phyloP scores from a whole-genome alignment of 1,140 invertebrate species.

The Antheraea pernyi region DNA sequence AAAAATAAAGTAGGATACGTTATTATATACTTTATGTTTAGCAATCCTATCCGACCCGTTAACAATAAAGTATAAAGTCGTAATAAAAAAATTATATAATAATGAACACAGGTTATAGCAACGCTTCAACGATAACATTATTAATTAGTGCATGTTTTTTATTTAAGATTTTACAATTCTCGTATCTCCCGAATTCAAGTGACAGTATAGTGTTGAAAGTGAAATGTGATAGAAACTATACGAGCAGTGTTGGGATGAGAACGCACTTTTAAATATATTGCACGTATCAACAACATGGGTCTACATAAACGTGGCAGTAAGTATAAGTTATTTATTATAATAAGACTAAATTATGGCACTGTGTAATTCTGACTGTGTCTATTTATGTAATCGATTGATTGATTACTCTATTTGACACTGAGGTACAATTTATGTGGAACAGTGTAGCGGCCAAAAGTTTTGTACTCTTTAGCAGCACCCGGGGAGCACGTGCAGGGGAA shows the following conservation, averaged over 20 bases:
- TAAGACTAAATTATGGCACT: too few species aligned
- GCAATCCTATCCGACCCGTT: not conserved
- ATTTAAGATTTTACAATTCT: not conserved
- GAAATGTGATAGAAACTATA: not conserved
- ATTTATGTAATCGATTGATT: too few species aligned
- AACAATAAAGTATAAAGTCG: not conserved
- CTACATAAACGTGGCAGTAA: conserved; percentile 12
- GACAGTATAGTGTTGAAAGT: conserved; percentile 1
- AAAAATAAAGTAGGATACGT: too few species aligned
- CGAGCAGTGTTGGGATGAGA: not conserved
- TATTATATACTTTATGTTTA: too few species aligned
- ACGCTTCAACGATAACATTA: not conserved
- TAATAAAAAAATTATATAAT: not conserved
- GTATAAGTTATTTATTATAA: conserved; percentile 1
- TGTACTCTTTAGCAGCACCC: too few species aligned
- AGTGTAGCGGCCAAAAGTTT: too few species aligned
- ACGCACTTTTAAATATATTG: not conserved
- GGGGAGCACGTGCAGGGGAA: too few species aligned
- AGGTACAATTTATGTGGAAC: too few species aligned
- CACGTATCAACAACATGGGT: conserved; percentile 3
- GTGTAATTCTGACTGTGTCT: too few species aligned
- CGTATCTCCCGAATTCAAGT: not conserved
- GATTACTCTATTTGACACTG: too few species aligned
- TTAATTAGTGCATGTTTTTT: not conserved
- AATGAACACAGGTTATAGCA: not conserved